Conservation (phyloP, 2,888 invertebrate genomes). For the Acleris sparsana region DNA sequence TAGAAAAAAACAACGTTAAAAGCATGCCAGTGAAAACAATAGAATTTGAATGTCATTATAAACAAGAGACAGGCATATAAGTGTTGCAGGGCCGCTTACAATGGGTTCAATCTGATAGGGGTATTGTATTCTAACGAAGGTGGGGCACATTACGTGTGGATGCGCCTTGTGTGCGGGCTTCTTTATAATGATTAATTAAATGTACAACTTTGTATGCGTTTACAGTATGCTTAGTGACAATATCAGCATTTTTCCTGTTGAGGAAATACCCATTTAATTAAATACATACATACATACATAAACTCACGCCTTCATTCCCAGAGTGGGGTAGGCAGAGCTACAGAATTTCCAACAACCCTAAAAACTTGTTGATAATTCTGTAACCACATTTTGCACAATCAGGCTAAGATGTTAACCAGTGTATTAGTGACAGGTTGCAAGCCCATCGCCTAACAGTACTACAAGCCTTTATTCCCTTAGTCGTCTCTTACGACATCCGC, state of each 20-base stretch:
- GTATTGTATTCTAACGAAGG: slow-evolving; percentile 73
- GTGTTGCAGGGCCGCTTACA: slow-evolving; percentile 47
- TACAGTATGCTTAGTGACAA: slow-evolving; percentile 4
- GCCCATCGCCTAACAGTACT: too few relatives aligned
- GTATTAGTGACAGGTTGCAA: too few relatives aligned
- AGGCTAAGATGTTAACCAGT: too few relatives aligned
- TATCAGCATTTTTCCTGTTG: slow-evolving; percentile 4
- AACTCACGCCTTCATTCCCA: too few relatives aligned
- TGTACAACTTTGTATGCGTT: slow-evolving; percentile 13
- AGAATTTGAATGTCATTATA: slow-evolving; percentile 57
- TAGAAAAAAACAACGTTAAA: slow-evolving; percentile 4
- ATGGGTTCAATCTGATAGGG: slow-evolving; percentile 58
- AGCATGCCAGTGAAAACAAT: slow-evolving; percentile 48
- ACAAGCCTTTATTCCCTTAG: too few relatives aligned
- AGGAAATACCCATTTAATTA: too few relatives aligned
- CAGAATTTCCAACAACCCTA: too few relatives aligned
- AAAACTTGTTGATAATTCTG: too few relatives aligned
- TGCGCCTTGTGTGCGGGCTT: slow-evolving; percentile 47
- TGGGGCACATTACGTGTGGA: slow-evolving; percentile 65
- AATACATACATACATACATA: too few relatives aligned
- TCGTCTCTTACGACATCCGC: too few relatives aligned
- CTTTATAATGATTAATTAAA: slow-evolving; percentile 38
- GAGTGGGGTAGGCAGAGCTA: too few relatives aligned
- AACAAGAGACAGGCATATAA: slow-evolving; percentile 44
- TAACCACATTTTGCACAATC: too few relatives aligned